These are phyloP conservation scores for Helogale parvula DNA, from an alignment of 2,113 vertebrate genomes.

Conservation along the genomic window DNA sequence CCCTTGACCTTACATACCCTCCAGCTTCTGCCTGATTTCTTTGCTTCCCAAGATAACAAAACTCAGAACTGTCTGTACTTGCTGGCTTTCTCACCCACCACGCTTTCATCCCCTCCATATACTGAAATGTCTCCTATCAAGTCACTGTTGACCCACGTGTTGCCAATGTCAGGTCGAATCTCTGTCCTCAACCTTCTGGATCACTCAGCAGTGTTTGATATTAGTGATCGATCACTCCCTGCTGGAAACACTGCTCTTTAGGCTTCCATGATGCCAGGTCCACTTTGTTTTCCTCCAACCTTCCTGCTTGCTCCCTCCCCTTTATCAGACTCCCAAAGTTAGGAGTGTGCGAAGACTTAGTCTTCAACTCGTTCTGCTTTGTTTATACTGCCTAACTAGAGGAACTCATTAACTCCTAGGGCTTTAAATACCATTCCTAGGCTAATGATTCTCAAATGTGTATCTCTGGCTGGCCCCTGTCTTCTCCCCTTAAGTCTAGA, in stretches of 20 bases:
- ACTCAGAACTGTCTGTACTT: not conserved
- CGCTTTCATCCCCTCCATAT: not conserved
- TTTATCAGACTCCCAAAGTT: not conserved
- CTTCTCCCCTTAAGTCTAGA: not conserved
- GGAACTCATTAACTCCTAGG: not conserved
- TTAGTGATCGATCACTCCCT: not conserved
- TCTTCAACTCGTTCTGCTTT: not conserved
- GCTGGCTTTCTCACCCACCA: not conserved
- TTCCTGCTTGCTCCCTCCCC: not conserved
- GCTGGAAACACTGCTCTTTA: not conserved
- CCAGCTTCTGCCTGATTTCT: not conserved
- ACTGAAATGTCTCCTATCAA: not conserved
- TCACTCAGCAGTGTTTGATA: not conserved
- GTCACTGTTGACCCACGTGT: not conserved
- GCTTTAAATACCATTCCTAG: conserved; percentile 17
- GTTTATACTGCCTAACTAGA: not conserved
- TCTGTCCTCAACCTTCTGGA: not conserved
- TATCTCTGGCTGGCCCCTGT: not conserved
- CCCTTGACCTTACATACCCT: not conserved
- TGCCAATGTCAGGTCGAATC: not conserved
- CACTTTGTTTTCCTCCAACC: not conserved
- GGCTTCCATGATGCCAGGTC: not conserved
- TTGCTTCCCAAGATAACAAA: not conserved
- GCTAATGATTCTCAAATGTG: not conserved
- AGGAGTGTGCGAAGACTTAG: not conserved